Base-by-base conservation (phyloP, 1,140 invertebrate genomes). In the Drusus annulatus region DNA sequence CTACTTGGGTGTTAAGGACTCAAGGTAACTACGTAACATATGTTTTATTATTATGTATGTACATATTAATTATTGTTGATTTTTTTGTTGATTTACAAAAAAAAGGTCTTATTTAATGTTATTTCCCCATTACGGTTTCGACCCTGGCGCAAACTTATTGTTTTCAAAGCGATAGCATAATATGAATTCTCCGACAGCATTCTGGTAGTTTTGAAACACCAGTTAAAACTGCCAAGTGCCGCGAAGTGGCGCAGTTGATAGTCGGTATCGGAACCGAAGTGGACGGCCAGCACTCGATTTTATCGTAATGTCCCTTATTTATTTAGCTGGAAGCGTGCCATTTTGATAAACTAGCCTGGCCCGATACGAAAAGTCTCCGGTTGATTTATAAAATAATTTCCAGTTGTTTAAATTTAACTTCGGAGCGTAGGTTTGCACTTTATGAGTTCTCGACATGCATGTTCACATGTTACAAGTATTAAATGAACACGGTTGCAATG, bases 361-460 rank as follows among this genome's bases (percentile, higher is more conserved):
- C 31, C 65, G 65, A 69, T 69, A 19, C 65, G 16, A 36, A 69
- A 69, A 10, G n/a, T 21, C 31, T 69, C 65, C 16, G 45, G 36
- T 25, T 69, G 65, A 69, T 69, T 69, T 69, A 69, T 69, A 69
- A 69, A 69, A 69, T 69, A 69, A 69, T 69, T 69, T 69, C 5
- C 65, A 69, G 65, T 69, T 69, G 45, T 69, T 69, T 51, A 19
- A 13, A 50, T 69, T 69, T 19, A 69, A 50, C 28, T 21, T n/a
- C 6, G 62, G 1, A 45, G 2, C 21, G 25, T 25, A 65, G 10
- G 62, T 21, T 21, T 65, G 21, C 21, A 65, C 62, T 65, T 65
- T 65, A 65, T 65, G 62, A 21, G 2, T 2, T 16, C 23, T 31
- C 62, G 28, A 15, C 62, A 65, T 65, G 62, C 21, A 65, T n/a